Base-by-base conservation (phyloP, 2,113 vertebrate species). In the Leiothrix lutea region DNA sequence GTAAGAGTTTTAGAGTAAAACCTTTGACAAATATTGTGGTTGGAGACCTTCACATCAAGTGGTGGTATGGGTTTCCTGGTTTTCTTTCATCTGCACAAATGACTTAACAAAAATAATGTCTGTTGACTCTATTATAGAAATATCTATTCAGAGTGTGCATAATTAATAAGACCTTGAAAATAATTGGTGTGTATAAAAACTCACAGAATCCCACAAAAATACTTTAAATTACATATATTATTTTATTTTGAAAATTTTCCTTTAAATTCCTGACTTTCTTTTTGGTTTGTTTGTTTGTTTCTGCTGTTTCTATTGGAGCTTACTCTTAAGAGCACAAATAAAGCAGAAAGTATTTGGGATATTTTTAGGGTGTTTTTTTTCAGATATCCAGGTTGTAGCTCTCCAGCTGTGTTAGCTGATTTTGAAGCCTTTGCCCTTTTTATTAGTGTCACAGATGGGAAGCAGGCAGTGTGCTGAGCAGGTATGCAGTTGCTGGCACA, bases 401-500 rank as follows among this genome's bases (percentile, higher is more conserved):
- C 7, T 65, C 8, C 22, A 15, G 20, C 45, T 80, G 7, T 45
- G 12, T 71, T 81, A 62, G 24, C 57, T 33, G 71, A 23, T 60
- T 75, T 67, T 75, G n/a, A 88, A 23, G 19, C 7, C 47, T 85
- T 72, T 78, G 15, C n/a, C 20, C 16, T 69, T 91, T 61, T 45
- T 48, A 10, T 75, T 60, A 24, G 24, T 64, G 23, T 44, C 21
- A 4, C 23, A 38, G 47, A 8, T 23, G 12, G 56, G 70, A 85
- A 81, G 88, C 53, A 58, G 73, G 51, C 47, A 58, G 35, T 21
- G 65, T 45, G 6, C 53, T 42, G 57, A 54, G 62, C 72, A 79
- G 44, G 10, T 66, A 4, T 7, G 12, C 29, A 22, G 12, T 50
- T 0, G 0, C 14, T 56, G 58, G 66, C 25, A 24, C 31, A 48